These are phyloP conservation scores for Hemicrepidius hirtus DNA, from an alignment of 2,888 invertebrate species.

Conservation along the genomic window DNA sequence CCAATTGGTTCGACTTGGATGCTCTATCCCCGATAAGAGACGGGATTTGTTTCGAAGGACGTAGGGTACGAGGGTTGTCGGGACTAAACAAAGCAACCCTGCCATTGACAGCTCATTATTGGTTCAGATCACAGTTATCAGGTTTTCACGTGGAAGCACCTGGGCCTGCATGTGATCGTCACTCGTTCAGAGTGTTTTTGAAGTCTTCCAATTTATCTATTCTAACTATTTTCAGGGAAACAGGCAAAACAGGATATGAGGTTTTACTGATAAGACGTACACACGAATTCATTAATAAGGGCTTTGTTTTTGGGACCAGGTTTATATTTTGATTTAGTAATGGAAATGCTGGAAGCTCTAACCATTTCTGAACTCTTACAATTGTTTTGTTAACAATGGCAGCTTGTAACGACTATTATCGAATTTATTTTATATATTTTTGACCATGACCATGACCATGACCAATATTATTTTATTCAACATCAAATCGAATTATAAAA, in stretches of 20 bases:
- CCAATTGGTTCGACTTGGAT: slow-evolving; percentile 36
- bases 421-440: too few species aligned
- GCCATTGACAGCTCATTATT: slow-evolving; percentile 68
- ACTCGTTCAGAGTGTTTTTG: slow-evolving; percentile 49
- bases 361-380: too few species aligned
- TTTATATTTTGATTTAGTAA: too few species aligned
- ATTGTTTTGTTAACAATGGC: background rate
- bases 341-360: too few species aligned
- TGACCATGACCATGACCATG: too few species aligned
- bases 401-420: too few species aligned
- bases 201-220: slow-evolving; percentile 45
- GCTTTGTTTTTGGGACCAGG: slow-evolving; percentile 2
- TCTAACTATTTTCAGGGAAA: slow-evolving; percentile 38
- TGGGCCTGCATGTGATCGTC: slow-evolving; percentile 52
- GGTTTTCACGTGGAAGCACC: slow-evolving; percentile 61
- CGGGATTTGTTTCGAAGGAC: slow-evolving; percentile 34
- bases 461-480: too few species aligned
- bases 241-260: slow-evolving; percentile 34
- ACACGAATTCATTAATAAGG: background rate
- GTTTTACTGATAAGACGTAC: slow-evolving; percentile 8
- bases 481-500: too few species aligned
- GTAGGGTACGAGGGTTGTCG: slow-evolving; percentile 32
- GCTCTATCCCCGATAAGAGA: slow-evolving; percentile 20
- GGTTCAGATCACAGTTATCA: slow-evolving; percentile 63
- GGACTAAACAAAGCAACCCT: slow-evolving; percentile 57